Evolutionary conservation across 2,888 invertebrate genomes (phyloP), one percentile per base, ranked within the genome.

Genomic region (Pediacus dermestoides): DNA sequence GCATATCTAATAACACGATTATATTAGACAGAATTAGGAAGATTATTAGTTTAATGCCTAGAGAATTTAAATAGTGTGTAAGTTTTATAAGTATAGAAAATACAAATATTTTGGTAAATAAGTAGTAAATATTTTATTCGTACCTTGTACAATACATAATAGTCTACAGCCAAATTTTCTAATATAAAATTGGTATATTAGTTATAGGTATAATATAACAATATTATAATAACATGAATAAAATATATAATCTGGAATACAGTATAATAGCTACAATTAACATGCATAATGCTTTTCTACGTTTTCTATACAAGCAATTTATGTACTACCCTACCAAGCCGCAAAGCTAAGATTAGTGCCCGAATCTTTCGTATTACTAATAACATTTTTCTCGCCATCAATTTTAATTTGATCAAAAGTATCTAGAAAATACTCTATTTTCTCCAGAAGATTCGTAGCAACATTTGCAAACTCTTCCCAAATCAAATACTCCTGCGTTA

Each of bases 381-480:
- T 32, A 16, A 31, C 3, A 21, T 38, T 22, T 15, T 46, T 52
- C 30, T 52, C 50, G 15, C 52, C 45, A 31, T 58, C 57, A 28
- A 57, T 45, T 42, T 62, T 55, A 9, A 64, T 53, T 45, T 65
- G 63, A 37, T 68, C 67, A 33, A 66, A 60, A 2, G 63, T 63
- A 28, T 70, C 70, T 22, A 70, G 52, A 48, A 69, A 70, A 41
- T 66, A 63, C 52, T 77, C 74, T 15, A 82, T 71, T 53, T 76
- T 76, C 59, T 85, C 84, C 45, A 87, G 61, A 40, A 87, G 67
- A 54, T 86, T 85, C 23, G 85, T 79, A 1, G 85, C 86, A 0
- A 86, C 85, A 10, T 77, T 74, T 1, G 83, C 81, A 57, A 87
- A 80, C 56, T 85, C 83, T 63, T 86, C 86, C 86, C 86, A 86